Base-by-base conservation (phyloP, 2,797 vertebrate genomes). In the Mormyrus proboscirostris region DNA sequence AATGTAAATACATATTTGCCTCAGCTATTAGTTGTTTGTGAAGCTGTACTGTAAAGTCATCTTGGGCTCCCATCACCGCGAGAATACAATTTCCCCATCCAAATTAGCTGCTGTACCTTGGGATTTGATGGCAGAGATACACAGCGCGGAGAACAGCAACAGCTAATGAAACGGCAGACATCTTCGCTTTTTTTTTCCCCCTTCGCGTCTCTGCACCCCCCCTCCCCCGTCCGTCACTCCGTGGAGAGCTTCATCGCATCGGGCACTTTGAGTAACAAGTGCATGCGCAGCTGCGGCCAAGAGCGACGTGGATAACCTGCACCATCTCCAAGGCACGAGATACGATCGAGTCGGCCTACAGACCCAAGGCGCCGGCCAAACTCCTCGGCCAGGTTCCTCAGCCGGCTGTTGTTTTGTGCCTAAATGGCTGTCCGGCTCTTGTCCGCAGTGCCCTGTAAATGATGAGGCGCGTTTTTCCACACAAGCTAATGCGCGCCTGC, bases 141-240 rank as follows among this genome's bases (percentile, higher is more conserved):
- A 41, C 85, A 57, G 53, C 9, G 53, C 1, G 6, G 51, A 7
- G 53, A 57, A 59, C 85, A 87, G 51, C 49, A 0, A 59, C n/a
- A 53, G 51, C 51, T 53, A 57, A 87, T 59, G 85, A 87, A 87
- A 59, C 29, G 41, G 25, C 85, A 87, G 51, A 87, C 53, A 87
- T 41, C 10, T 51, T 53, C 7, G 14, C 5, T 50, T 86, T 53
- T 7, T 6, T 49, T 79, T 82, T 6, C 8, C 59, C 59, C n/a
- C 8, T 10, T 62, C 8, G 2, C 59, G 47, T 41, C 22, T 47
- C 16, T 62, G 59, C 51, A 4, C 10, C 51, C 51, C 6, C 65
- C 22, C 29, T 25, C 16, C n/a, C 10, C 4, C 83, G 9, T 3
- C 3, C 1, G 14, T 7, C 49, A 38, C 50, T 8, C 85, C 16